phyloP scores from a whole-genome alignment of 1,140 invertebrate species.

The Scaptomyza pallida region DNA sequence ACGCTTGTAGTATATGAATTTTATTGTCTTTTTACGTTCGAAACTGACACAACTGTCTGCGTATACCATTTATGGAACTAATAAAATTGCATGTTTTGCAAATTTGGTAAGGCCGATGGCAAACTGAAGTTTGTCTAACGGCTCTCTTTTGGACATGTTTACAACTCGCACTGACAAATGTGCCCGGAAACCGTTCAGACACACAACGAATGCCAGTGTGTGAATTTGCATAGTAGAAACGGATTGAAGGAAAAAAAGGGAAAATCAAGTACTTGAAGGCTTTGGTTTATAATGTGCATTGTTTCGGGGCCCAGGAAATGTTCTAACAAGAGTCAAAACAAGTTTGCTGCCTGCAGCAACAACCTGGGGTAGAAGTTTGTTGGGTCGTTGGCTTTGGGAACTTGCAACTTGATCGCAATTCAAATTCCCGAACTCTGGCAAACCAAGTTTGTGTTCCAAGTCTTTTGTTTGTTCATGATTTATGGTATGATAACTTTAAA shows the following conservation, averaged over 20 bases:
- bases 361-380: conserved; percentile 15
- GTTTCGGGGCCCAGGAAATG: conserved; percentile 25
- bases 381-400: conserved; percentile 63
- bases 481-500: conserved; percentile 69
- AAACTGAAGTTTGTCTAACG: conserved; percentile 55
- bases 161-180: conserved; percentile 75
- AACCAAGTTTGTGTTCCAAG: conserved; percentile 44
- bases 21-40: neutral
- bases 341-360: conserved; percentile 40
- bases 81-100: conserved; percentile 43
- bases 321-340: conserved; percentile 50
- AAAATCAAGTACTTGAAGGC: conserved; percentile 49
- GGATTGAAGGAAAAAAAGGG: conserved; percentile 48
- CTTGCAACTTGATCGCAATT: conserved; percentile 41
- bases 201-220: conserved; percentile 14
- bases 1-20: neutral
- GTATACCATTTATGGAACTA: conserved; percentile 57
- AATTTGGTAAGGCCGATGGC: conserved; percentile 56
- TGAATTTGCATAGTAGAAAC: conserved; percentile 46
- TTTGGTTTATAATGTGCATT: conserved; percentile 64
- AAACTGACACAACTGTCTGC: conserved; percentile 58
- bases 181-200: conserved; percentile 62
- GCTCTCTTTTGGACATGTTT: conserved; percentile 57
- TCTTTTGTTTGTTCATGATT: conserved; percentile 58
- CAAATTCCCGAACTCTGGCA: conserved; percentile 9